A percentile compares a stretch with the other conserved stretches of the same genome.
Evolutionary conservation across 2,113 vertebrate species (phyloP).

Genomic region (Prinia subflava): DNA sequence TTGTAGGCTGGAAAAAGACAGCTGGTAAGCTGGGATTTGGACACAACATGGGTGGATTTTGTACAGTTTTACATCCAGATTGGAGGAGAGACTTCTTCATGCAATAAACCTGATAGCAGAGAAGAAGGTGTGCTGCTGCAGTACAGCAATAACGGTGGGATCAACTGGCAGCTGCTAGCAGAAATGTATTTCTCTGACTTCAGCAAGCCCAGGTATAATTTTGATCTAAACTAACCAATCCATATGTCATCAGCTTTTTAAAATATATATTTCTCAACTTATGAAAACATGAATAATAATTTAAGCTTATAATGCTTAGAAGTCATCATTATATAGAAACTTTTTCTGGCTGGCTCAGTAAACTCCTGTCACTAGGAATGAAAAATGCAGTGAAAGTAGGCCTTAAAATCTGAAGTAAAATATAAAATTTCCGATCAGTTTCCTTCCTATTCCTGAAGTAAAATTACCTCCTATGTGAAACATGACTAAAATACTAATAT

Average conservation of each 20-base stretch:
- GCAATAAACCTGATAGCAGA: slow-evolving; percentile 92
- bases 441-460: too few species aligned
- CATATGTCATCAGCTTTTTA: not conserved
- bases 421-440: not conserved
- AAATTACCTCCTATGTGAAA: not conserved
- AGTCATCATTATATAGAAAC: not conserved
- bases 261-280: not conserved
- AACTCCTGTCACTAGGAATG: not conserved
- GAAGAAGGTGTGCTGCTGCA: slow-evolving; percentile 95
- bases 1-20: slow-evolving; percentile 90
- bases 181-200: slow-evolving; percentile 99
- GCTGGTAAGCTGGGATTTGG: slow-evolving; percentile 92
- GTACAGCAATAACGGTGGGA: slow-evolving; percentile 94
- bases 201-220: slow-evolving; percentile 85
- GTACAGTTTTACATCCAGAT: slow-evolving; percentile 98
- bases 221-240: not conserved
- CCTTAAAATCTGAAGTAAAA: not conserved
- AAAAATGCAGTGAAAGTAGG: not conserved
- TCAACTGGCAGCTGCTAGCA: slow-evolving; percentile 93
- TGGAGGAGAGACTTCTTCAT: slow-evolving; percentile 87
- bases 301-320: not conserved
- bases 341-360: not conserved
- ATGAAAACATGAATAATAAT: not conserved
- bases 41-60: slow-evolving; percentile 97
- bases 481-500: not conserved